phyloP scores from a whole-genome alignment of 2,113 vertebrate genomes.

The Caracal caracal region DNA sequence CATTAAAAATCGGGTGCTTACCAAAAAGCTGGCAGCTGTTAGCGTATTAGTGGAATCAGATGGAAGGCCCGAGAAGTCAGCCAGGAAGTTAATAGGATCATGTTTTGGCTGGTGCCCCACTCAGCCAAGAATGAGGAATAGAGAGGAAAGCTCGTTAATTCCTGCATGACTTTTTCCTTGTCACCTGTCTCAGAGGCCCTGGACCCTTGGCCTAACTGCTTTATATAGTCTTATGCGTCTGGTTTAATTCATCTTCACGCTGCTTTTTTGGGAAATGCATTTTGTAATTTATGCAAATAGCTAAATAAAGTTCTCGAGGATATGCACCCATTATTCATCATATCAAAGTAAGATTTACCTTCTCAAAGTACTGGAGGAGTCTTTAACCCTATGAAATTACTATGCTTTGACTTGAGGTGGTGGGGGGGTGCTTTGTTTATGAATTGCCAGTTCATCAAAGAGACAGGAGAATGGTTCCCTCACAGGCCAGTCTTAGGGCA shows the following conservation, averaged over 20 bases:
- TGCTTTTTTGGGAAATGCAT: slow-evolving; percentile 58
- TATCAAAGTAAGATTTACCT: slow-evolving; percentile 40
- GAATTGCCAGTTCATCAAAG: background rate
- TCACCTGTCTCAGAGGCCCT: background rate
- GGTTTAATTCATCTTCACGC: slow-evolving; percentile 53
- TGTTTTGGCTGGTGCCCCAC: background rate
- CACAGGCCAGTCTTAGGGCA: background rate
- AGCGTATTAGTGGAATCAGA: slow-evolving; percentile 39
- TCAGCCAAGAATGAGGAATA: slow-evolving; percentile 18
- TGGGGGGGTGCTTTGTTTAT: background rate
- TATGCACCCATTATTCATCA: background rate
- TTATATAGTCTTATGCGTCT: slow-evolving; percentile 9
- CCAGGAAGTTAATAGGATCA: slow-evolving; percentile 37
- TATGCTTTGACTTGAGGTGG: background rate
- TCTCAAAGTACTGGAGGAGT: slow-evolving; percentile 11
- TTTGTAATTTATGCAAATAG: slow-evolving; percentile 52
- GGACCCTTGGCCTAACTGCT: background rate
- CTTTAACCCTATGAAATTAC: slow-evolving; percentile 16
- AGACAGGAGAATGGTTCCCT: background rate
- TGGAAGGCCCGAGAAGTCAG: slow-evolving; percentile 22
- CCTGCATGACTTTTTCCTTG: slow-evolving; percentile 26
- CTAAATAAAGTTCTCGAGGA: slow-evolving; percentile 45
- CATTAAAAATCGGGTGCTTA: slow-evolving; percentile 36
- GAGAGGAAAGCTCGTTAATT: slow-evolving; percentile 16
- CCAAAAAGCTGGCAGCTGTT: slow-evolving; percentile 46